These are phyloP conservation scores for Gambusia holbrooki DNA, from an alignment of 2,113 vertebrate genomes.

Conservation along the genomic window DNA sequence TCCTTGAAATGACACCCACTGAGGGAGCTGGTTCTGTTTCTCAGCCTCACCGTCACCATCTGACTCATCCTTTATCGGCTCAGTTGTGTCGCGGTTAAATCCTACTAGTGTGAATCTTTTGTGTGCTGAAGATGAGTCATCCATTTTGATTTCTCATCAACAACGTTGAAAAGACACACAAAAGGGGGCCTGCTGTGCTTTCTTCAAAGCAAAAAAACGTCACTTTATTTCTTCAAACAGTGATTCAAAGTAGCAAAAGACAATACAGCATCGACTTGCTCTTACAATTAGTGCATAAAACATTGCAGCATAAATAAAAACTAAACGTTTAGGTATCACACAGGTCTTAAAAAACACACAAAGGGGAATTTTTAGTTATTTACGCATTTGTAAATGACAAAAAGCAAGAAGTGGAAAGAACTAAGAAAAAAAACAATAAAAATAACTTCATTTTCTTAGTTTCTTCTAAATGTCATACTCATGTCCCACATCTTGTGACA, in stretches of 20 bases:
- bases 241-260: constrained; percentile 46
- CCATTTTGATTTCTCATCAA: constrained; percentile 13
- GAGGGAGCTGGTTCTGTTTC: constrained; percentile 10
- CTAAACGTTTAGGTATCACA: not conserved
- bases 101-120: constrained; percentile 27
- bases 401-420: constrained; percentile 7
- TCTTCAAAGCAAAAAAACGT: not conserved
- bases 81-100: constrained; percentile 14
- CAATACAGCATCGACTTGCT: constrained; percentile 1
- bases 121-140: constrained; percentile 56
- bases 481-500: not conserved
- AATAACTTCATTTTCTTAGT: constrained; percentile 3
- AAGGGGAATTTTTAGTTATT: constrained; percentile 13
- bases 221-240: constrained; percentile 58
- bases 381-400: constrained; percentile 28
- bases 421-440: constrained; percentile 16
- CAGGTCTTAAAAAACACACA: constrained; percentile 8
- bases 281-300: constrained; percentile 36
- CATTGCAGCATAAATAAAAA: constrained; percentile 31
- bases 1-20: not conserved
- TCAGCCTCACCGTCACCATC: constrained; percentile 34
- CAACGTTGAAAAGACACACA: constrained; percentile 15
- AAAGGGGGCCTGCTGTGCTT: not conserved
- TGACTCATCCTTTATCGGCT: constrained; percentile 57
- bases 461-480: constrained; percentile 16